These are phyloP conservation scores for Temnothorax unifasciatus DNA, from an alignment of 2,888 invertebrate genomes.

Conservation along the genomic window DNA sequence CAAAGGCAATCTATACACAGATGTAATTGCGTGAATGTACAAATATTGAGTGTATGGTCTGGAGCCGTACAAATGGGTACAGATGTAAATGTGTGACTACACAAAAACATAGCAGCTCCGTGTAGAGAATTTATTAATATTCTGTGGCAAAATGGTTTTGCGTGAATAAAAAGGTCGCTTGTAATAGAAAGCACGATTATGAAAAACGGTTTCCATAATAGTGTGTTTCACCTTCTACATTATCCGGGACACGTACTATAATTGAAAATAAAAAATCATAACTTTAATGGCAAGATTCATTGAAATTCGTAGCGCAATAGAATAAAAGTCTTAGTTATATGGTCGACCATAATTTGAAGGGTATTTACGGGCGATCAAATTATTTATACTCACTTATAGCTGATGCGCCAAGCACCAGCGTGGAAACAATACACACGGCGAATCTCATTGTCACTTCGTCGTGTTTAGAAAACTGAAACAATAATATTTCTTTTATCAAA, in stretches of 20 bases:
- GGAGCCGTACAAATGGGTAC: neutral
- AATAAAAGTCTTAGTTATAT: neutral
- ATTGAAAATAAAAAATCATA: conserved; percentile 71
- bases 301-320: neutral
- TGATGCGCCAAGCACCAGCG: conserved; percentile 78
- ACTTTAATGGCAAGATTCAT: conserved; percentile 53
- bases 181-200: conserved; percentile 54
- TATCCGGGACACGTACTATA: conserved; percentile 81
- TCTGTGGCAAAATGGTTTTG: conserved; percentile 3
- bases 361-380: conserved; percentile 5
- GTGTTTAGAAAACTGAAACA: conserved; percentile 34
- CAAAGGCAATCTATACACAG: conserved; percentile 20
- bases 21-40: conserved; percentile 7
- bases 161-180: conserved; percentile 3
- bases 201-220: conserved; percentile 63
- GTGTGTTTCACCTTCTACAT: conserved; percentile 78
- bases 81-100: conserved; percentile 9
- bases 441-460: conserved; percentile 77
- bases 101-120: conserved; percentile 13
- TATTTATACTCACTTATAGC: conserved; percentile 81
- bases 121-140: neutral
- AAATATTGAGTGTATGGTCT: conserved; percentile 9
- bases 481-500: neutral
- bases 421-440: conserved; percentile 77
- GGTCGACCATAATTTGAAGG: neutral